Percentiles rank a stretch among this genome's conserved stretches.
Evolutionary conservation across 1,140 invertebrate genomes (phyloP).

Genomic region (Drosophila nigrodunni): DNA sequence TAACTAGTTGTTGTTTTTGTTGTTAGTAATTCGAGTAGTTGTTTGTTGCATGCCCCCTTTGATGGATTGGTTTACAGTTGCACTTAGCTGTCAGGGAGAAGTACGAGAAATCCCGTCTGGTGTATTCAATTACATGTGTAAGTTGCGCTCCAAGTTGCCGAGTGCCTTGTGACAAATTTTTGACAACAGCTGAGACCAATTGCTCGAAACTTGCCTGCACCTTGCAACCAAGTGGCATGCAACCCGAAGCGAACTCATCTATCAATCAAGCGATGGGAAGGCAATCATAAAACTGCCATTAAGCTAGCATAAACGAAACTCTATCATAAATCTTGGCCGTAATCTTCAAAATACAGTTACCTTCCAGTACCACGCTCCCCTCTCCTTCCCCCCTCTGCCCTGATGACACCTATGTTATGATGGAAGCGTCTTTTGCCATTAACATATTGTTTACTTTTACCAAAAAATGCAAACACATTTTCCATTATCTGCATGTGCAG

Average conservation of each 20-base stretch:
- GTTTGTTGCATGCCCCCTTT: conserved; percentile 54
- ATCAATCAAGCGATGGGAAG: conserved; percentile 66
- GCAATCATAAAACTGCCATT: conserved; percentile 79
- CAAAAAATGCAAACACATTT: conserved; percentile 48
- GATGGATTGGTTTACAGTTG: conserved; percentile 73
- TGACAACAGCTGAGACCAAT: conserved; percentile 76
- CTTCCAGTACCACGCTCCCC: not conserved
- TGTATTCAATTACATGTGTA: conserved; percentile 79
- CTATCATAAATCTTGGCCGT: conserved; percentile 70
- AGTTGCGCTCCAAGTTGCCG: conserved; percentile 69
- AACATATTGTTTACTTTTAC: conserved; percentile 74
- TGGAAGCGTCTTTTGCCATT: conserved; percentile 49
- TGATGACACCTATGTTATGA: conserved; percentile 13
- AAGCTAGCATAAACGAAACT: conserved; percentile 53
- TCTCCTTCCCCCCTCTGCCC: not conserved
- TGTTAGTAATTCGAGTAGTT: conserved; percentile 70
- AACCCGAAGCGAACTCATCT: conserved; percentile 35
- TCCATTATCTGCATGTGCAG: conserved; percentile 62
- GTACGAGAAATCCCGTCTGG: not conserved
- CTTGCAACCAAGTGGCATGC: conserved; percentile 27
- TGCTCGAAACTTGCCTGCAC: conserved; percentile 43
- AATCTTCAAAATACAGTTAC: conserved; percentile 59
- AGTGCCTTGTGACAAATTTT: conserved; percentile 67
- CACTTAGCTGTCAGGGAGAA: conserved; percentile 25
- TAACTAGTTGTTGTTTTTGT: conserved; percentile 42